A percentile compares a stretch with the other conserved stretches of the same genome.
These are phyloP conservation scores for Scolopax mira DNA, from an alignment of 2,113 vertebrate species.

Conservation along the genomic window DNA sequence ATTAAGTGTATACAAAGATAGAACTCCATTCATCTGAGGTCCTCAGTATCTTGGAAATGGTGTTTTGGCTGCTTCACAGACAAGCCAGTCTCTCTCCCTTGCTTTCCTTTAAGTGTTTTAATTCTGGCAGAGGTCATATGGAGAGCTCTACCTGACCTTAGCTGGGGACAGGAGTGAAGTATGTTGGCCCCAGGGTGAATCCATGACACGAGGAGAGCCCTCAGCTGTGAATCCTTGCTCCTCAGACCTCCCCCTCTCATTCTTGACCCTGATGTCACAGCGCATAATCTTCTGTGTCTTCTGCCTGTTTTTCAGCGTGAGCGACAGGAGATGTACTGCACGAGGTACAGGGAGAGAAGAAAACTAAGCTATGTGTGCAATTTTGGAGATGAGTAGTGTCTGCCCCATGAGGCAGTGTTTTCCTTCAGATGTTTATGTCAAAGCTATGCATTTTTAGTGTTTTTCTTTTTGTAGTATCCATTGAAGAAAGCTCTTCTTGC, in stretches of 20 bases:
- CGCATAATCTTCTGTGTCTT: background rate
- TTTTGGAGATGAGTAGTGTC: background rate
- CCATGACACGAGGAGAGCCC: background rate
- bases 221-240: background rate
- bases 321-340: background rate
- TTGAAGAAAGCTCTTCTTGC: background rate
- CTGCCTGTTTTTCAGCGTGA: background rate
- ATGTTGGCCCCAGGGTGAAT: background rate
- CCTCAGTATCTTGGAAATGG: background rate
- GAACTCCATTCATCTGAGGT: background rate
- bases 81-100: background rate
- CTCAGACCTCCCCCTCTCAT: background rate
- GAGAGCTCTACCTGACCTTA: background rate
- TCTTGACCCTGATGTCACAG: background rate
- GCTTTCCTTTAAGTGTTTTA: background rate
- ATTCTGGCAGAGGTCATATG: background rate
- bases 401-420: background rate
- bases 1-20: background rate
- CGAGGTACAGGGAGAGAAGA: background rate
- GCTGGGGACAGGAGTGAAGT: background rate
- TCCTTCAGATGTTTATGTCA: background rate
- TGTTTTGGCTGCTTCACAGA: background rate
- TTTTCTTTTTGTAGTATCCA: background rate
- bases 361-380: background rate
- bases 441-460: background rate